phyloP scores from a whole-genome alignment of 2,113 vertebrate species.

The Phaethon lepturus region DNA sequence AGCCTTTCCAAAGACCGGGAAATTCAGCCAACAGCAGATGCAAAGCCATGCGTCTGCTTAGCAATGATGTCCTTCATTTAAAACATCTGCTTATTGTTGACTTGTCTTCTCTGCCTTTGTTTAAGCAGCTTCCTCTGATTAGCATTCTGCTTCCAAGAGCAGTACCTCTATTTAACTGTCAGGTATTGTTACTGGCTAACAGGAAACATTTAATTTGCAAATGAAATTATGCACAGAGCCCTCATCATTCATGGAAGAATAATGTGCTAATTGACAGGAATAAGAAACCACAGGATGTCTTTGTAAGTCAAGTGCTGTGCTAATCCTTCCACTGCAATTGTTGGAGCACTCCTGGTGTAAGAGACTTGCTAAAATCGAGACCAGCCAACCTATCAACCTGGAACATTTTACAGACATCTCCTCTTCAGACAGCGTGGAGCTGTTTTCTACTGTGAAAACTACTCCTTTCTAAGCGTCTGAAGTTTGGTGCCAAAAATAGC shows the following conservation, averaged over 20 bases:
- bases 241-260: constrained; percentile 43
- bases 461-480: not conserved
- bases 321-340: constrained; percentile 8
- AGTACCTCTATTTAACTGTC: constrained; percentile 52
- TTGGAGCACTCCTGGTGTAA: not conserved
- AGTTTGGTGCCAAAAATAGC: not conserved
- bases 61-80: not conserved
- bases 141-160: not conserved
- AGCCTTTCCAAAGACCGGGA: not conserved
- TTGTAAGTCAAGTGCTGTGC: not conserved
- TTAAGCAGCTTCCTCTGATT: constrained; percentile 15
- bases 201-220: constrained; percentile 72
- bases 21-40: not conserved
- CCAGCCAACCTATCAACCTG: not conserved
- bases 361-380: not conserved
- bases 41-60: not conserved
- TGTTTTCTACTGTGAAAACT: not conserved
- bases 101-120: not conserved
- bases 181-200: constrained; percentile 36
- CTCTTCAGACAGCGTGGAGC: not conserved
- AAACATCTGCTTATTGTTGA: constrained; percentile 35
- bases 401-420: not conserved
- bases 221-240: constrained; percentile 34
- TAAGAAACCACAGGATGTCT: constrained; percentile 51
- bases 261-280: constrained; percentile 68